A percentile compares a stretch with the other conserved stretches of the same genome.
Conservation (phyloP, 2,797 vertebrate genomes). For the Argya squamiceps region DNA sequence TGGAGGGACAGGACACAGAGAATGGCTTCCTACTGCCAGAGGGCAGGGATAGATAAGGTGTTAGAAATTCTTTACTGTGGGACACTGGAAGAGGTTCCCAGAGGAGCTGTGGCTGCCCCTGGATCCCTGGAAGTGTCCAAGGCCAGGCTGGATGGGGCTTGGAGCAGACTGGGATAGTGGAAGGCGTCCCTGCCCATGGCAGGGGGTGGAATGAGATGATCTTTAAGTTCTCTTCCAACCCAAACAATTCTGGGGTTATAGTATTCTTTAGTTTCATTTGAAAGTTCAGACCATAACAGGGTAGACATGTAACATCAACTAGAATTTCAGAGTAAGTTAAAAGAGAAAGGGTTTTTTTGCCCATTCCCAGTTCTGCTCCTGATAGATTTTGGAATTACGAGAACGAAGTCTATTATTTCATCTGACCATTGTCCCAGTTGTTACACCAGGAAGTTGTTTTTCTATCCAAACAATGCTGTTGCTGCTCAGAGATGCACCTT, state of each 20-base stretch:
- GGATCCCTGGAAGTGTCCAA: background rate
- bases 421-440: background rate
- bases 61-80: background rate
- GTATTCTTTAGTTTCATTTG: background rate
- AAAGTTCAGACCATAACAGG: background rate
- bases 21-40: fast-evolving
- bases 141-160: fast-evolving
- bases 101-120: fast-evolving
- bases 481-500: background rate
- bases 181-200: background rate
- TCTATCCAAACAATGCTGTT: background rate
- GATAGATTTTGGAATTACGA: background rate
- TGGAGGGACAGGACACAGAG: background rate
- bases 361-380: background rate
- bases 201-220: fast-evolving
- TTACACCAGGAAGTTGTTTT: background rate
- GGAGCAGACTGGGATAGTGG: fast-evolving
- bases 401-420: background rate
- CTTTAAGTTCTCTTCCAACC: background rate
- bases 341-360: fast-evolving
- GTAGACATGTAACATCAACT: background rate
- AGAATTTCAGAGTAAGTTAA: background rate
- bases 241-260: background rate
- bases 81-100: background rate
- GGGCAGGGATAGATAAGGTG: fast-evolving